phyloP scores from a whole-genome alignment of 2,888 invertebrate species.

The Drosophila leonis region DNA sequence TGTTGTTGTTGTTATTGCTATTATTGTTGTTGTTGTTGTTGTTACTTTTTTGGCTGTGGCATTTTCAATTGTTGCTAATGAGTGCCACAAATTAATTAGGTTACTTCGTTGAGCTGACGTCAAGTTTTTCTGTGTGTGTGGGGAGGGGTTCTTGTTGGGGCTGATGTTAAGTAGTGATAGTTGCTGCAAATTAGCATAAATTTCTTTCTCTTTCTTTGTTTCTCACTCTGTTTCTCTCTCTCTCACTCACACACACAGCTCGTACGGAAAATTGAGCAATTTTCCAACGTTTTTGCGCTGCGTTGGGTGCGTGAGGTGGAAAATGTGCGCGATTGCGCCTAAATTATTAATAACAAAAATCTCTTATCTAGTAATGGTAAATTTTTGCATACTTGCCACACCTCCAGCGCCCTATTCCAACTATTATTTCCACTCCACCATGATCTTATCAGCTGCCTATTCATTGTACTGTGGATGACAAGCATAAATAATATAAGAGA shows the following conservation, averaged over 20 bases:
- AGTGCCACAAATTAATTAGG: conserved; percentile 82
- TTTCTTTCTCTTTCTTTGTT: conserved; percentile 54
- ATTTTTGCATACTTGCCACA: conserved; percentile 27
- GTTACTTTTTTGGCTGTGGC: conserved; percentile 55
- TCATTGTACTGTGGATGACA: conserved; percentile 46
- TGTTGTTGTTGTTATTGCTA: neutral
- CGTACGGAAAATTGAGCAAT: conserved; percentile 78
- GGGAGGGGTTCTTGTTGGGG: conserved; percentile 9
- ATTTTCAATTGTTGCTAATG: conserved; percentile 81
- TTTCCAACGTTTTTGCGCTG: conserved; percentile 65
- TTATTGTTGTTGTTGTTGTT: conserved; percentile 17
- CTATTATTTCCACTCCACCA: neutral
- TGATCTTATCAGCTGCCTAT: conserved; percentile 55
- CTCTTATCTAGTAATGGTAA: conserved; percentile 56
- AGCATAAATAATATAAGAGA: conserved; percentile 33
- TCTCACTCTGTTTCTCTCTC: conserved; percentile 47
- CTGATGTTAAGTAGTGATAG: conserved; percentile 72
- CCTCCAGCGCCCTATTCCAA: neutral
- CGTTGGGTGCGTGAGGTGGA: conserved; percentile 33
- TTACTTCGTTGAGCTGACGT: conserved; percentile 77
- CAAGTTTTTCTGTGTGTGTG: conserved; percentile 4
- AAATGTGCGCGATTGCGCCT: conserved; percentile 34
- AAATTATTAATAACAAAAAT: conserved; percentile 62
- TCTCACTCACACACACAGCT: conserved; percentile 35
- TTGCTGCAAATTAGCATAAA: conserved; percentile 76